Conservation (phyloP, 2,888 invertebrate species). For the Diadegma fenestrale region DNA sequence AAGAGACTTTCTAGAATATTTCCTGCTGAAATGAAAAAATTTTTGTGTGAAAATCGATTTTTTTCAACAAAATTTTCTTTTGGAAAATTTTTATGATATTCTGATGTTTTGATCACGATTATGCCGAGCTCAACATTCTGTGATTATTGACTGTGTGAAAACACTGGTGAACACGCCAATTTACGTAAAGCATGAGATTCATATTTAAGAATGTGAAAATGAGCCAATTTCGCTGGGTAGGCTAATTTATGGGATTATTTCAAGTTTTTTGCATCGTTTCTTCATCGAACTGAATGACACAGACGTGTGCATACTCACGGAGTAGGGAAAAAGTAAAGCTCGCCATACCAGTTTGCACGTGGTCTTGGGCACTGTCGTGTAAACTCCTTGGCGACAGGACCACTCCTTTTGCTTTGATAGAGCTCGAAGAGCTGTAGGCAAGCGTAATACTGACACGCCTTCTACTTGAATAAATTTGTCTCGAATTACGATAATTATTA, state of each 20-base stretch:
- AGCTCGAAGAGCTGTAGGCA: slow-evolving; percentile 12
- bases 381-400: slow-evolving; percentile 35
- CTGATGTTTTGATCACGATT: too few relatives aligned
- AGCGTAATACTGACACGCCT: slow-evolving; percentile 45
- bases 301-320: background rate
- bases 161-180: background rate
- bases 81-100: too few relatives aligned
- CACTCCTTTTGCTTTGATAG: slow-evolving; percentile 40
- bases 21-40: too few relatives aligned
- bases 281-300: slow-evolving; percentile 1
- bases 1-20: too few relatives aligned
- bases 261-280: slow-evolving; percentile 69
- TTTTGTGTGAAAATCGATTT: too few relatives aligned
- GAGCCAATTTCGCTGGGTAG: slow-evolving; percentile 15
- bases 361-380: slow-evolving; percentile 40
- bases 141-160: background rate
- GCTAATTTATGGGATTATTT: slow-evolving; percentile 67
- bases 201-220: slow-evolving; percentile 62
- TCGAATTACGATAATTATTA: slow-evolving; percentile 47
- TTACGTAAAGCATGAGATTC: background rate
- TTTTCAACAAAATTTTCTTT: background rate
- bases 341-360: slow-evolving; percentile 59
- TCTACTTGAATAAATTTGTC: slow-evolving; percentile 47
- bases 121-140: background rate
- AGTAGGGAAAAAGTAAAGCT: background rate